Evolutionary conservation across 1,140 invertebrate species (phyloP), one percentile per base, ranked within the genome.

Genomic region (Heliconius melpomene): DNA sequence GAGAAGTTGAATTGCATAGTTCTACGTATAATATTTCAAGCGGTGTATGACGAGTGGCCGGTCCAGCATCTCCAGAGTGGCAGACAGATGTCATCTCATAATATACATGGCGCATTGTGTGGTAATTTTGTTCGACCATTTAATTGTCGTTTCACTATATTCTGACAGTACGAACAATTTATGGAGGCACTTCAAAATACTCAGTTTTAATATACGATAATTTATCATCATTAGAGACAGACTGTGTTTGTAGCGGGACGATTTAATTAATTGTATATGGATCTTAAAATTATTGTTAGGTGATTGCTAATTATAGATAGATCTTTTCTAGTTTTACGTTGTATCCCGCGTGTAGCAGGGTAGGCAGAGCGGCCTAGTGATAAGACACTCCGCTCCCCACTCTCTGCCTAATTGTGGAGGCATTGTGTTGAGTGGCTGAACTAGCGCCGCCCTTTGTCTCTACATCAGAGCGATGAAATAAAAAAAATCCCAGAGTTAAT

Each of bases 31-130:
- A 70, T 84, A 80, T 82, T 75, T 79, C 77, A 78, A 82, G 77
- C 54, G 57, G 84, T 82, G 83, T 92, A 91, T 91, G 91, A 92
- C 80, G 86, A 81, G 87, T 86, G 84, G 86, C 76, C 86, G 82
- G 85, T 79, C 71, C 86, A 73, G 82, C 83, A 80, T 80, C 83
- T 83, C 78, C 82, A 83, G 85, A 87, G 86, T 85, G 87, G 86
- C 84, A 80, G 87, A 86, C 89, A 87, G 81, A 86, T 89, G 91
- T 94, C 92, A 94, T 92, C 87, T 89, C 84, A 89, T 92, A 91
- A 94, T 90, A 92, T 92, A 94, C 90, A 88, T 87, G 79, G 82
- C 90, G 90, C 90, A 93, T 93, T 94, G 91, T 94, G 91, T 93
- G 93, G 92, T 93, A 94, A 94, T 93, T 90, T 86, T 76, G 82